Evolutionary conservation across 2,888 invertebrate species (phyloP), one percentile per base, ranked within the genome.

Genomic region (Digitonthophagus gazella): DNA sequence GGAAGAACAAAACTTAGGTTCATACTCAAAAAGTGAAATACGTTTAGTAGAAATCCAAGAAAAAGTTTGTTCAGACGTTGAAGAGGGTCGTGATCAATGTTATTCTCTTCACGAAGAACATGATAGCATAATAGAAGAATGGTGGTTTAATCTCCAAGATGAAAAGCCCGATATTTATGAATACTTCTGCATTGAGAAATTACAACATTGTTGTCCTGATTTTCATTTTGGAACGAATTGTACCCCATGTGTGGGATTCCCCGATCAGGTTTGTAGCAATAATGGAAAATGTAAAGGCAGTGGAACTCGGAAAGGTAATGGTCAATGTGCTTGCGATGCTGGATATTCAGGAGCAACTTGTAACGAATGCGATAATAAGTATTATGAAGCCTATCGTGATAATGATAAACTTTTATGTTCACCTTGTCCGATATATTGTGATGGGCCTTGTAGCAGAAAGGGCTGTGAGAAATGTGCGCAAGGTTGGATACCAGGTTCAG

Each of bases 251-350:
- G 85, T 86, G 0, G 95, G 95, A 0, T 89, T 87, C 75, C 90
- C 90, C 28, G 86, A 87, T 58, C 88, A 88, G 67, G 83, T 95
- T 66, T 98, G 98, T 80, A 90, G 83, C 73, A 92, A 90, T 1
- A 93, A 92, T 83, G 97, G 97, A 0, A 82, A 79, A 74, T 93
- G 92, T 80, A 82, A 80, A 71, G 98, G 98, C 0, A 90, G 91
- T 72, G 98, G 98, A 0, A 97, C 96, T 0, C 86, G 97, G 58
- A 94, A 94, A 81, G 98, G 98, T 0, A 95, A 92, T 78, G 98
- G 98, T 0, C 89, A 91, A 71, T 98, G 98, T 79, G 83, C 87
- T 11, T 98, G 98, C 82, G 90, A 96, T 77, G 77, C 81, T 3
- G 97, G 96, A 0, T 98, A 98, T 80, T 78, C 81, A 0, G 96